A percentile compares a stretch with the other conserved stretches of the same genome.
Evolutionary conservation across 1,140 invertebrate species (phyloP).

Genomic region (Calycopis cecrops): DNA sequence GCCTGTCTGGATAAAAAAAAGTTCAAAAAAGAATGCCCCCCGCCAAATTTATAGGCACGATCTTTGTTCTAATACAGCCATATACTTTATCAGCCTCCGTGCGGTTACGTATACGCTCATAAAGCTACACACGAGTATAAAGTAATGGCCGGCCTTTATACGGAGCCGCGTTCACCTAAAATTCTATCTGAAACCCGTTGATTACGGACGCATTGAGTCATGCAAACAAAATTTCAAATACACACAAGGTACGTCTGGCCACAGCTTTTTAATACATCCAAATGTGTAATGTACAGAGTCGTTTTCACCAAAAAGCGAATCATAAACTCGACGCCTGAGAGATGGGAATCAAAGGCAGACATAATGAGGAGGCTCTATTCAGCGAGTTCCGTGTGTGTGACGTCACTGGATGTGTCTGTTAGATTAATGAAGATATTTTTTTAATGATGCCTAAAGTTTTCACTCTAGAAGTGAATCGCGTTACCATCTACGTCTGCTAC

Average conservation of each 20-base stretch:
- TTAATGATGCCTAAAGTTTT: not conserved
- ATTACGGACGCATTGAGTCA: constrained; percentile 52
- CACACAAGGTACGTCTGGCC: constrained; percentile 53
- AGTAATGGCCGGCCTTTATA: not conserved
- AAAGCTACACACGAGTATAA: constrained; percentile 4
- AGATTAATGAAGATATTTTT: not conserved
- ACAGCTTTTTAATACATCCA: constrained; percentile 71
- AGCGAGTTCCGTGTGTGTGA: constrained; percentile 27
- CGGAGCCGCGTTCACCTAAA: not conserved
- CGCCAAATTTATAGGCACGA: too few relatives aligned
- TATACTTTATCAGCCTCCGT: not conserved
- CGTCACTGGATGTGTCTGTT: constrained; percentile 31
- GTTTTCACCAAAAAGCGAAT: constrained; percentile 63
- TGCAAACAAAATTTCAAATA: constrained; percentile 66
- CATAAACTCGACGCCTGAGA: constrained; percentile 57
- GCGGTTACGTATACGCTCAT: not conserved
- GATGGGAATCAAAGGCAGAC: constrained; percentile 61
- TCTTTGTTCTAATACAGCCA: too few relatives aligned
- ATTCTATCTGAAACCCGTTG: constrained; percentile 2
- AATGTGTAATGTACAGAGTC: constrained; percentile 53
- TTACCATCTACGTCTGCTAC: too few relatives aligned
- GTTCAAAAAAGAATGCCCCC: too few relatives aligned
- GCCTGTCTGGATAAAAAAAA: too few relatives aligned
- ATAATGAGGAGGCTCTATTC: constrained; percentile 63
- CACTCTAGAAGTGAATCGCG: not conserved